phyloP scores from a whole-genome alignment of 2,888 invertebrate species.

The Heliothis peltigera region DNA sequence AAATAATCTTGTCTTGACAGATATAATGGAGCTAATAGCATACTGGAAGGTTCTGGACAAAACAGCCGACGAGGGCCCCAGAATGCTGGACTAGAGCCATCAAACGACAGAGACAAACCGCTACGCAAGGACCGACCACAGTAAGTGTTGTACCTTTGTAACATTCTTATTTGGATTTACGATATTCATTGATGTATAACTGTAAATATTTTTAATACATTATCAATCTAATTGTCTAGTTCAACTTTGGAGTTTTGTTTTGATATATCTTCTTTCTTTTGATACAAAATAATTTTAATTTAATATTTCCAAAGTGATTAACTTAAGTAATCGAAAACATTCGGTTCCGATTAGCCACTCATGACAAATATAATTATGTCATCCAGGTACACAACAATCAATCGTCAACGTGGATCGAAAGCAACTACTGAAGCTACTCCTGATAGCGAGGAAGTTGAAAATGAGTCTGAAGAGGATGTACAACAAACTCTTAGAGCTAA shows the following conservation, averaged over 20 bases:
- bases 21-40: constrained; percentile 64
- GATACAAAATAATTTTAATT: too few relatives aligned
- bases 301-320: too few relatives aligned
- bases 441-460: constrained; percentile 69
- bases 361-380: neutral
- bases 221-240: too few relatives aligned
- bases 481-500: constrained; percentile 67
- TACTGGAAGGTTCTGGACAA: constrained; percentile 66
- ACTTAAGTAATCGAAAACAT: neutral
- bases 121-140: constrained; percentile 87
- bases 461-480: constrained; percentile 70
- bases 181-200: too few relatives aligned
- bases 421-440: constrained; percentile 73
- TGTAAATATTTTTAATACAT: too few relatives aligned
- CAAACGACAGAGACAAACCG: constrained; percentile 74
- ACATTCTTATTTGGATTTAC: too few relatives aligned
- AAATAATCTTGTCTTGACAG: constrained; percentile 2
- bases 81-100: constrained; percentile 85
- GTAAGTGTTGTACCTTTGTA: constrained; percentile 68
- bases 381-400: constrained; percentile 90
- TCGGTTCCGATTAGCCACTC: neutral
- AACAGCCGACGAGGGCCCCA: constrained; percentile 89
- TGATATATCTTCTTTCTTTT: too few relatives aligned
- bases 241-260: too few relatives aligned
- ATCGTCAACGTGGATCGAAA: constrained; percentile 90